Conservation (phyloP, 2,113 vertebrate genomes). For the Forbesichthys papilliferus region DNA sequence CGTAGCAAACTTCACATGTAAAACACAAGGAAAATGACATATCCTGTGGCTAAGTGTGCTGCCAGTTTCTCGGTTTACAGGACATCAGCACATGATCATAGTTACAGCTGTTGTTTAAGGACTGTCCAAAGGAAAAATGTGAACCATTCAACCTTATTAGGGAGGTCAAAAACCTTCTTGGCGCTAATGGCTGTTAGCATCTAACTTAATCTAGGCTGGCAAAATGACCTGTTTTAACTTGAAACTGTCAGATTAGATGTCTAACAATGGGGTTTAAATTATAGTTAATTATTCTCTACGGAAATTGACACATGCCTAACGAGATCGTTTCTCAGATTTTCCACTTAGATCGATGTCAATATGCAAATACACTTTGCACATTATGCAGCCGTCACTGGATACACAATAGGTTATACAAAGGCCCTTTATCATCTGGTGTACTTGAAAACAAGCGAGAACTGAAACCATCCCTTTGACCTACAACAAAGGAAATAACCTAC, state of each 20-base stretch:
- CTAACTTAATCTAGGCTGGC: constrained; percentile 47
- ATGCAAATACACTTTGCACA: too few species aligned
- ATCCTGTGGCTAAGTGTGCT: constrained; percentile 19
- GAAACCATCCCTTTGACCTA: constrained; percentile 18
- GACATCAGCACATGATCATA: constrained; percentile 44
- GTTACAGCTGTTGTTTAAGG: constrained; percentile 34
- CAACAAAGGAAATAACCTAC: background rate
- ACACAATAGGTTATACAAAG: background rate
- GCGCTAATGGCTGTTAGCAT: constrained; percentile 51
- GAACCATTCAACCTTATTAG: constrained; percentile 50
- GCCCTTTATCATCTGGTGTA: background rate
- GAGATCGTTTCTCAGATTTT: too few species aligned
- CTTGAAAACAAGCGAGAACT: constrained; percentile 9
- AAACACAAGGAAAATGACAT: too few species aligned
- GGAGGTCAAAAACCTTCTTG: constrained; percentile 46
- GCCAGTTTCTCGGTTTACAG: constrained; percentile 45
- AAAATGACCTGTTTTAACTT: constrained; percentile 42
- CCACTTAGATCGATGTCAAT: too few species aligned
- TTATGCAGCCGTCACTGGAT: too few species aligned
- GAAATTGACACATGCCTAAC: constrained; percentile 4
- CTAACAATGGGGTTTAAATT: constrained; percentile 14
- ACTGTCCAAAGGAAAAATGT: constrained; percentile 49
- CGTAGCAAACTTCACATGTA: too few species aligned
- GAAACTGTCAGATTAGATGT: constrained; percentile 50
- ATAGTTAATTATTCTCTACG: too few species aligned